phyloP scores from a whole-genome alignment of 2,888 invertebrate species.

The Himalopsyche kuldschensis region DNA sequence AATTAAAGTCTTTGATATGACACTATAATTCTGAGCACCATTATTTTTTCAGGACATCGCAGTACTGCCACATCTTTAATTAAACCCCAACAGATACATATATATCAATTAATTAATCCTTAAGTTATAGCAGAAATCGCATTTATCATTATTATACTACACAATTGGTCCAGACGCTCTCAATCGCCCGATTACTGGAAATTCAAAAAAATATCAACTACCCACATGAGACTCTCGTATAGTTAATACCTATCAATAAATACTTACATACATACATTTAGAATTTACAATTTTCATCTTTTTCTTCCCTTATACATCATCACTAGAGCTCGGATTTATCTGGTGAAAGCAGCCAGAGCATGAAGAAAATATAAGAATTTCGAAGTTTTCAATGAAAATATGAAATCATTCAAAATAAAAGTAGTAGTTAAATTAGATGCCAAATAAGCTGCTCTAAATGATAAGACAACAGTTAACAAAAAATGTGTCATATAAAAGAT shows the following conservation, averaged over 20 bases:
- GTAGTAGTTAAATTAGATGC: no score
- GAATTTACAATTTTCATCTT: background rate
- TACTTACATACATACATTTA: conserved; percentile 19
- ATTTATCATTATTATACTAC: conserved; percentile 16
- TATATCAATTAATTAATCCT: conserved; percentile 14
- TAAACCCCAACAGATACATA: conserved; percentile 4
- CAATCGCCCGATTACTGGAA: conserved; percentile 13
- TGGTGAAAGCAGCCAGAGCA: background rate
- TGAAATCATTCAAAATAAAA: no score
- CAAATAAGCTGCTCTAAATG: no score
- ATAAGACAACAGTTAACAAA: no score
- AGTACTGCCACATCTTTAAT: conserved; percentile 24
- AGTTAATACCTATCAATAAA: conserved; percentile 13
- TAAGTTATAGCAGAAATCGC: conserved; percentile 16
- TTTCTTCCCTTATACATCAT: background rate
- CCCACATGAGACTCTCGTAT: background rate
- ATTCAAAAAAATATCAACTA: conserved; percentile 31
- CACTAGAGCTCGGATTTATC: background rate
- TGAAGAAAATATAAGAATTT: background rate
- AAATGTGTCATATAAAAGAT: no score
- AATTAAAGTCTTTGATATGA: conserved; percentile 40
- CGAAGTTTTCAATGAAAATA: no score
- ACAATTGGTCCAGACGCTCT: conserved; percentile 32
- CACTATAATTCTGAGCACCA: conserved; percentile 41
- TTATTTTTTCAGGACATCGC: conserved; percentile 28